These are phyloP conservation scores for Mesoclemmys tuberculata DNA, from an alignment of 2,113 vertebrate genomes.

Conservation along the genomic window DNA sequence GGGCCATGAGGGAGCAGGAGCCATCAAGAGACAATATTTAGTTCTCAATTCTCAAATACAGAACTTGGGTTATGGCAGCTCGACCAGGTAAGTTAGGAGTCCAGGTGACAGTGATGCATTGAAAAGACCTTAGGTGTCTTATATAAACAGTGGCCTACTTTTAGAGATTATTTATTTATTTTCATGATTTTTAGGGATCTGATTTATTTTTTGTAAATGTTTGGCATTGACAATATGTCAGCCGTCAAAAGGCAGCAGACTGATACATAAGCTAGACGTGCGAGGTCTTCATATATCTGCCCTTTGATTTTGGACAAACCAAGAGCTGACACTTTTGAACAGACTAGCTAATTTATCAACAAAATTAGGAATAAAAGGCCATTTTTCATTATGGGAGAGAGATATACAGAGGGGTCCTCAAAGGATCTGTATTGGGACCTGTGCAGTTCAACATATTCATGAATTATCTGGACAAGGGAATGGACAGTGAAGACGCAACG, in stretches of 20 bases:
- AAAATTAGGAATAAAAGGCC: background rate
- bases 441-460: background rate
- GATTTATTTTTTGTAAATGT: constrained; percentile 3
- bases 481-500: background rate
- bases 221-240: accelerated
- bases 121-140: too few species aligned
- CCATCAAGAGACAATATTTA: too few species aligned
- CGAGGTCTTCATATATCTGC: background rate
- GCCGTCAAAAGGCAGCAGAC: background rate
- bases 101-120: too few species aligned
- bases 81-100: too few species aligned
- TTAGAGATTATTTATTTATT: background rate
- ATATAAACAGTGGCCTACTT: too few species aligned
- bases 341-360: background rate
- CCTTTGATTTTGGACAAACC: background rate
- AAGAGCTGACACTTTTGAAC: background rate
- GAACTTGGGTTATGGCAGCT: too few species aligned
- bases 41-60: too few species aligned
- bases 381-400: background rate
- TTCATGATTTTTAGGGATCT: background rate
- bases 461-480: background rate
- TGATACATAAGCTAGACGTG: background rate
- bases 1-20: too few species aligned
- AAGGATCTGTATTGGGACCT: background rate
- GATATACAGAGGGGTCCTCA: background rate